phyloP scores from a whole-genome alignment of 1,140 invertebrate genomes.

The Conopomorpha cramerella region DNA sequence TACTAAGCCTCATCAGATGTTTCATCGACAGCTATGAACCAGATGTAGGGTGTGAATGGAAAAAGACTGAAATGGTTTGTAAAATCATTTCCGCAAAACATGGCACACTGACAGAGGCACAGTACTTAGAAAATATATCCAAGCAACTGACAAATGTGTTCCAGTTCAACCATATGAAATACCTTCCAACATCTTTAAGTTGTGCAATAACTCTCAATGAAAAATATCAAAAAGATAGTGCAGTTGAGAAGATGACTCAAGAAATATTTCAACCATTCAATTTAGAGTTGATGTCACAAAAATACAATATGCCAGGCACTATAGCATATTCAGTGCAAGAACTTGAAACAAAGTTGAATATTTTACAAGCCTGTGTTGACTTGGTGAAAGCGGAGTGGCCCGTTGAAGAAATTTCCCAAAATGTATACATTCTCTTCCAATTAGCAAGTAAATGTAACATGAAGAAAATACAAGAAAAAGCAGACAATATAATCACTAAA shows the following conservation, averaged over 20 bases:
- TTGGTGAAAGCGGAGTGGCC: constrained; percentile 24
- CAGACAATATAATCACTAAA: constrained; percentile 40
- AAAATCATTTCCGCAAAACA: constrained; percentile 66
- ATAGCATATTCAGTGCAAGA: constrained; percentile 39
- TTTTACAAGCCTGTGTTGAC: constrained; percentile 45
- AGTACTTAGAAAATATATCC: constrained; percentile 60
- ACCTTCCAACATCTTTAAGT: constrained; percentile 49
- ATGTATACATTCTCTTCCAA: constrained; percentile 33
- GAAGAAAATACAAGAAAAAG: constrained; percentile 24
- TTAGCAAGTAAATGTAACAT: constrained; percentile 27
- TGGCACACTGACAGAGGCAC: constrained; percentile 49
- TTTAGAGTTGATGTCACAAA: constrained; percentile 16
- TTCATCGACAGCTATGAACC: constrained; percentile 65
- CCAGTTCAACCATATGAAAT: constrained; percentile 40
- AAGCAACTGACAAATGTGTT: constrained; percentile 56
- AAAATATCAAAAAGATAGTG: constrained; percentile 42
- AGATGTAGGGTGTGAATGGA: constrained; percentile 65
- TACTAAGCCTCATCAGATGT: constrained; percentile 63
- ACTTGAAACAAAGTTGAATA: constrained; percentile 40
- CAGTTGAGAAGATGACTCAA: constrained; percentile 41
- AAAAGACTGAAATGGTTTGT: constrained; percentile 68
- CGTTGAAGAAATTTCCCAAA: constrained; percentile 17
- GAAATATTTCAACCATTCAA: constrained; percentile 46
- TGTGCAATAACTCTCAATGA: constrained; percentile 62
- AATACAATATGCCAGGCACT: constrained; percentile 28